Conservation (phyloP, 2,888 invertebrate genomes). For the Cephus sareptanus region DNA sequence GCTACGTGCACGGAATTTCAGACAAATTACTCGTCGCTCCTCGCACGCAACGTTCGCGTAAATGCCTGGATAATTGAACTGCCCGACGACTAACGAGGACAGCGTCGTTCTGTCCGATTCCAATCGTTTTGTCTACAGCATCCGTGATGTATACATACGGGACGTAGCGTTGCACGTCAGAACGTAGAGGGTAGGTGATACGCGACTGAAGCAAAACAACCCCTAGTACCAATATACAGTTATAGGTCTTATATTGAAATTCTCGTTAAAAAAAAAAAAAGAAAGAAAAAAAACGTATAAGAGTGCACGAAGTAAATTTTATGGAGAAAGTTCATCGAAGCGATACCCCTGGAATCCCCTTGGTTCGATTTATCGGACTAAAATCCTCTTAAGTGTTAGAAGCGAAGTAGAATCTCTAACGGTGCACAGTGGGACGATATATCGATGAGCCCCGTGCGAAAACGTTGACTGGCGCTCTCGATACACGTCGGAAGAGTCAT, state of each 20-base stretch:
- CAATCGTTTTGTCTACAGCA: constrained; percentile 18
- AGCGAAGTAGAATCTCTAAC: neutral
- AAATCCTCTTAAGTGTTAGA: neutral
- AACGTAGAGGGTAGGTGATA: neutral
- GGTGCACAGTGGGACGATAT: neutral
- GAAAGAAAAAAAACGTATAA: too few species aligned
- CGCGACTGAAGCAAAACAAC: neutral
- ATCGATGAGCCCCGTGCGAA: neutral
- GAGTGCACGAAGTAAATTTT: neutral
- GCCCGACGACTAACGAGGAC: constrained; percentile 17
- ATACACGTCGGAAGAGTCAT: neutral
- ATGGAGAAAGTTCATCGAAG: neutral
- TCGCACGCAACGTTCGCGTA: constrained; percentile 15
- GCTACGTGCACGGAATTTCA: constrained; percentile 20
- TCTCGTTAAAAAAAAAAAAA: neutral
- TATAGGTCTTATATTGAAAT: neutral
- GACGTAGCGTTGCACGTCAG: neutral
- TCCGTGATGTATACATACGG: neutral
- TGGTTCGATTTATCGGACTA: neutral
- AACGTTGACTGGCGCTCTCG: neutral
- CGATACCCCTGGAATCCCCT: neutral
- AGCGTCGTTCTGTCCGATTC: constrained; percentile 9
- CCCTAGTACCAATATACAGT: neutral
- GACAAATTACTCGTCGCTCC: constrained; percentile 18
- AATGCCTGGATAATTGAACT: constrained; percentile 19